Evolutionary conservation across 64 coral and sea anemone species (phyloP), one percentile per base, ranked within the genome.

Genomic region (Platygyra sinensis): DNA sequence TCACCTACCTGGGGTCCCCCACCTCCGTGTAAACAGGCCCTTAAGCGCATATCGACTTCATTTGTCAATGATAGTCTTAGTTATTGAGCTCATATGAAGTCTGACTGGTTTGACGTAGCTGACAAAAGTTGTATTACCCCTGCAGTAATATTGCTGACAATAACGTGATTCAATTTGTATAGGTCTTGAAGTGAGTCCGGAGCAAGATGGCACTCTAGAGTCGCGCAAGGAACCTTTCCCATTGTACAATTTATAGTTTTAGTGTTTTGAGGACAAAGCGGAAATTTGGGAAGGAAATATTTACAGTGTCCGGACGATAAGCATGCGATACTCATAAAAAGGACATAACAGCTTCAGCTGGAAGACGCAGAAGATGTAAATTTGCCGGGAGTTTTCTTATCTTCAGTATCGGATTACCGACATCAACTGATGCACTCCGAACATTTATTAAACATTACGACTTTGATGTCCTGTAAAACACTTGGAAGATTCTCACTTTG

Each of bases 261-360:
- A 55, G 15, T 55, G n/a, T 30, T 79, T 17, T 18, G 38, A 27
- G 15, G 20, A 79, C 22, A 79, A 25, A 79, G 50, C 46, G 76
- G 76, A 79, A 79, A 79, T 30, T 8, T 79, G 76, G 49, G 24
- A 51, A 55, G 76, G 46, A 55, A 27, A 57, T 57, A 79, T 54
- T 79, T 52, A 51, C 49, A 22, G 15, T 55, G 20, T 79, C 25
- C n/a, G 12, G 50, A 13, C 51, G 76, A 54, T 79, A 79, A 25
- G 25, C 10, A 14, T 25, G 76, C 49, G 22, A 79, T 13, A 79
- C 16, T 46, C 73, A 42, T 75, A 14, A 75, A 36, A 49, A 36
- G 10, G 11, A 14, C 33, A 27, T 15, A 24, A 79, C 3, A 59
- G 24, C 65, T 54, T 28, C 14, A 55, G 51, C 15, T n/a, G 50